phyloP scores from a whole-genome alignment of 2,888 invertebrate genomes.

The Phorcus lineatus region DNA sequence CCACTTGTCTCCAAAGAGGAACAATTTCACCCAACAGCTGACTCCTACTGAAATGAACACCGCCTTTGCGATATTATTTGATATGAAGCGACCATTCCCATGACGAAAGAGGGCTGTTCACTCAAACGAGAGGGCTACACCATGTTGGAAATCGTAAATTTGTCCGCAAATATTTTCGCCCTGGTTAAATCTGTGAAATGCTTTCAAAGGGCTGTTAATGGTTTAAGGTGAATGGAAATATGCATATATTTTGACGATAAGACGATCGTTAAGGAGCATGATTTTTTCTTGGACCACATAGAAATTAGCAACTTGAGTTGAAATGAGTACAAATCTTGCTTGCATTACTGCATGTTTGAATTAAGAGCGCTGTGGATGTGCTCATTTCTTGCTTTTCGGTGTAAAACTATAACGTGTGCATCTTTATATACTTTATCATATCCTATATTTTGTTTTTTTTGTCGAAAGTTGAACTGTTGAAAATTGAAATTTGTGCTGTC shows the following conservation, averaged over 20 bases:
- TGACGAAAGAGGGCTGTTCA: not conserved
- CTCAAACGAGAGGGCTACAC: not conserved
- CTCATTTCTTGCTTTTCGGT: too few species aligned
- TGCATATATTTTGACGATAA: not conserved
- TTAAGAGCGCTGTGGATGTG: too few species aligned
- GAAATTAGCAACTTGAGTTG: too few species aligned
- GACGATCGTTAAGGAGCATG: too few species aligned
- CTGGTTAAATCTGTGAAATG: not conserved
- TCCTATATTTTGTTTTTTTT: too few species aligned
- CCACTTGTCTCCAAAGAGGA: constrained; percentile 8
- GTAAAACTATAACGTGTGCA: too few species aligned
- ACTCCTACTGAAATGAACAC: constrained; percentile 12
- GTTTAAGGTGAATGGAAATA: not conserved
- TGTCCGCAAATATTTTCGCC: not conserved
- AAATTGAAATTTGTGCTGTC: too few species aligned
- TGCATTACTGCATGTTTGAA: too few species aligned
- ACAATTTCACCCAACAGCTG: constrained; percentile 5
- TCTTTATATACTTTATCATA: too few species aligned
- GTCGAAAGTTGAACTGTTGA: too few species aligned
- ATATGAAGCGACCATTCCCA: constrained; percentile 22
- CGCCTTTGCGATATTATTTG: constrained; percentile 4
- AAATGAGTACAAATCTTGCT: too few species aligned
- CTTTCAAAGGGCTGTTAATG: not conserved
- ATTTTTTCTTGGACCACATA: too few species aligned
- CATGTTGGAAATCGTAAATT: constrained; percentile 15